phyloP scores from a whole-genome alignment of 2,797 vertebrate species.

The Halcyon chelicuti region DNA sequence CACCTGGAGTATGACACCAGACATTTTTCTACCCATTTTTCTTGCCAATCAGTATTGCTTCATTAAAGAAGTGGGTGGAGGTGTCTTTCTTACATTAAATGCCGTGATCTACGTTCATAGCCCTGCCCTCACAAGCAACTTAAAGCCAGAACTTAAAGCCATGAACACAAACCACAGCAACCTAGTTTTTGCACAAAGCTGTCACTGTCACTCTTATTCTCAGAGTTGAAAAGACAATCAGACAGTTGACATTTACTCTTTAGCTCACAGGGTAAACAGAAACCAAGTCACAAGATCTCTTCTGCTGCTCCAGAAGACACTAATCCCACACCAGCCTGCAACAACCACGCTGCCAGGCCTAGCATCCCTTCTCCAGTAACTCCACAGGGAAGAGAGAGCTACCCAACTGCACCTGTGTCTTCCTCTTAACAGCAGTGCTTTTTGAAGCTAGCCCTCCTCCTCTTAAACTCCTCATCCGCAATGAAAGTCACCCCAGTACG shows the following conservation, averaged over 20 bases:
- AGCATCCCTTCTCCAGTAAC: background rate
- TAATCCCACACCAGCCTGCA: background rate
- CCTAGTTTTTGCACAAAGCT: conserved; percentile 12
- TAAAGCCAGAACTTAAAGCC: background rate
- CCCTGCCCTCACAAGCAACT: background rate
- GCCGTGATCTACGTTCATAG: background rate
- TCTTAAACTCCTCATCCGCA: background rate
- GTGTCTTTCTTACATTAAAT: background rate
- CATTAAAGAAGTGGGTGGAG: background rate
- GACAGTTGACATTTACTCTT: conserved; percentile 33
- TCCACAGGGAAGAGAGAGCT: background rate
- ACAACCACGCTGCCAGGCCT: background rate
- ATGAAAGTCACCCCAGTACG: background rate
- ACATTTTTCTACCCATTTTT: background rate
- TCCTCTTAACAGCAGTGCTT: background rate
- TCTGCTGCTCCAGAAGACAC: background rate
- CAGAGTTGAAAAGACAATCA: background rate
- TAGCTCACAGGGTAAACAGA: conserved; percentile 30
- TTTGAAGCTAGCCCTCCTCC: background rate
- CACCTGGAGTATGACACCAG: background rate
- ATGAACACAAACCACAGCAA: background rate
- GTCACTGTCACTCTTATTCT: background rate
- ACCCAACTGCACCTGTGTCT: background rate
- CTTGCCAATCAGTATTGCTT: background rate
- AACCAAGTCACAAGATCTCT: background rate